phyloP scores from a whole-genome alignment of 2,113 vertebrate genomes.

The Platycercus adscitus region DNA sequence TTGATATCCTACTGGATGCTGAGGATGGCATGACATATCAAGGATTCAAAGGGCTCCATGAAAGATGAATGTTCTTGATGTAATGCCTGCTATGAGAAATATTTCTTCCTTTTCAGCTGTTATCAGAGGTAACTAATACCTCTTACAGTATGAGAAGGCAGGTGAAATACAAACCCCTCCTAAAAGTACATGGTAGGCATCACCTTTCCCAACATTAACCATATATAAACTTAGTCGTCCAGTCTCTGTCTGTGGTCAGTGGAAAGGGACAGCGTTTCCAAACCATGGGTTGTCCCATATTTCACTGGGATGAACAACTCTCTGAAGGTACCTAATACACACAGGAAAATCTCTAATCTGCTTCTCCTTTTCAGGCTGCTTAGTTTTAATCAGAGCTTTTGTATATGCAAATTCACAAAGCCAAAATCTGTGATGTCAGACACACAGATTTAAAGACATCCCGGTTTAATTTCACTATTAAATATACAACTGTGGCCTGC shows the following conservation, averaged over 20 bases:
- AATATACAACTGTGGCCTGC: too few relatives aligned
- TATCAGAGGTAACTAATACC: not conserved
- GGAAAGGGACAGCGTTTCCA: not conserved
- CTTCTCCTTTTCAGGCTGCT: not conserved
- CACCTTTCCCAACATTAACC: not conserved
- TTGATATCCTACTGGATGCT: not conserved
- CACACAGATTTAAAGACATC: not conserved
- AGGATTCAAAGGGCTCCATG: not conserved
- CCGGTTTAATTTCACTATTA: not conserved
- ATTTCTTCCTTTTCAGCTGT: not conserved
- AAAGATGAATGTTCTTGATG: not conserved
- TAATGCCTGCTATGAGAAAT: not conserved
- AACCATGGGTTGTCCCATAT: not conserved
- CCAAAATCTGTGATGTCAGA: not conserved
- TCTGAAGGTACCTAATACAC: not conserved
- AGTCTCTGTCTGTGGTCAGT: not conserved
- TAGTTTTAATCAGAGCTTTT: not conserved
- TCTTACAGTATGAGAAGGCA: accelerated
- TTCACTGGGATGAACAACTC: not conserved
- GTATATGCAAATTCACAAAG: not conserved
- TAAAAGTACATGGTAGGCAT: not conserved
- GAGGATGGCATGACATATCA: not conserved
- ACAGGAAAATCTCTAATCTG: not conserved
- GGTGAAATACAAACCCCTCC: not conserved
- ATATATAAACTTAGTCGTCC: not conserved